These are phyloP conservation scores for Glyptemys insculpta DNA, from an alignment of 2,797 vertebrate genomes.

Conservation along the genomic window DNA sequence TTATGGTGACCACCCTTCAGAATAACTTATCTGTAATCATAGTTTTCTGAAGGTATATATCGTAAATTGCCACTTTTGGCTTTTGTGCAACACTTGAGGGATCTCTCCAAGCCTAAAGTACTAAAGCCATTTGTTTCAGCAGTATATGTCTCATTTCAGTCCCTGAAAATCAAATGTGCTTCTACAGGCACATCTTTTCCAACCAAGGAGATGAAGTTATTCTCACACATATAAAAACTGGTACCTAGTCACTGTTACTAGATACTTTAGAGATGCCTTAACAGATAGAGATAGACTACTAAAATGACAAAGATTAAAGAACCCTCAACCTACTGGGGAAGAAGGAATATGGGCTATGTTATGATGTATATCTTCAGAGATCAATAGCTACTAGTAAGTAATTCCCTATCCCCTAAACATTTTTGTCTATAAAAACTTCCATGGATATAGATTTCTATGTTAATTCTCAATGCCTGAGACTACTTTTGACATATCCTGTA, in stretches of 20 bases:
- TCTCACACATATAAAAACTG: background rate
- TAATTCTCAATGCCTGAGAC: background rate
- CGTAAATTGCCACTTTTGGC: background rate
- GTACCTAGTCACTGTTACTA: background rate
- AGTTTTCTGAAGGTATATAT: background rate
- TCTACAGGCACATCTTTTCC: background rate
- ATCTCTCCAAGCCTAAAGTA: background rate
- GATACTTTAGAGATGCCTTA: background rate
- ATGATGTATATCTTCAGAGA: background rate
- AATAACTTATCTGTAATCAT: background rate
- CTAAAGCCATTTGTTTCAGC: background rate
- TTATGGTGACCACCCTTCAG: background rate
- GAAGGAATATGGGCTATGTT: background rate
- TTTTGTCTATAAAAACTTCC: background rate
- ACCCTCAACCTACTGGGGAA: background rate
- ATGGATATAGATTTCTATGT: background rate
- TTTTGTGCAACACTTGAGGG: background rate
- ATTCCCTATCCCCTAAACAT: background rate
- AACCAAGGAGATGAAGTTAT: background rate
- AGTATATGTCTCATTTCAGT: background rate
- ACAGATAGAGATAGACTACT: background rate
- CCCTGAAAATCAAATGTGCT: fast-evolving
- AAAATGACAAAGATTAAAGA: background rate
- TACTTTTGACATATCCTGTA: background rate
- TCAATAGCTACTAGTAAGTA: background rate